Evolutionary conservation across 2,797 vertebrate species (phyloP).

Genomic region (Malacoraja senta): DNA sequence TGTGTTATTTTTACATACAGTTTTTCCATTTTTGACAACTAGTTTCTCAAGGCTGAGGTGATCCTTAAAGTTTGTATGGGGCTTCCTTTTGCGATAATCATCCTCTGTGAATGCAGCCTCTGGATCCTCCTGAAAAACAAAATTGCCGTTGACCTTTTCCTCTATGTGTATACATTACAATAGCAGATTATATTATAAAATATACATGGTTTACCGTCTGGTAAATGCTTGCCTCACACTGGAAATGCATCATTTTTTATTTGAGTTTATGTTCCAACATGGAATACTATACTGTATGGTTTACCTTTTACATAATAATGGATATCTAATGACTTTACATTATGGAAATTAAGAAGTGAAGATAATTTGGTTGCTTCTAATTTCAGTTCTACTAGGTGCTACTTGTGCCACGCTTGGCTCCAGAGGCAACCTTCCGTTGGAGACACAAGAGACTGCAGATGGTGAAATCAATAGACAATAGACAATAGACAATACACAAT

Average conservation of each 20-base stretch:
- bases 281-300: no score
- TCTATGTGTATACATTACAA: not conserved
- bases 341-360: not conserved
- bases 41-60: slow-evolving; percentile 75
- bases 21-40: slow-evolving; percentile 76
- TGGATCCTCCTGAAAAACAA: slow-evolving; percentile 61
- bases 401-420: not conserved
- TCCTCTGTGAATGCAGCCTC: slow-evolving; percentile 73
- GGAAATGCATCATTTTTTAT: no score
- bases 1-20: slow-evolving; percentile 58
- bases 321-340: not conserved
- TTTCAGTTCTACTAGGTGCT: not conserved
- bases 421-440: not conserved
- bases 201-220: slow-evolving; percentile 1
- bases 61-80: slow-evolving; percentile 71
- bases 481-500: no score
- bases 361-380: not conserved
- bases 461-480: no score
- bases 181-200: not conserved
- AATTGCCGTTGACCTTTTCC: not conserved
- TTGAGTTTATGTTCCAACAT: no score
- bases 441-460: not conserved
- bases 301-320: not conserved
- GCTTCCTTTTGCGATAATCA: slow-evolving; percentile 70
- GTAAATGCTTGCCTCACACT: no score